Evolutionary conservation across 2,113 vertebrate genomes (phyloP), one percentile per base, ranked within the genome.

Genomic region (Burhinus bistriatus): DNA sequence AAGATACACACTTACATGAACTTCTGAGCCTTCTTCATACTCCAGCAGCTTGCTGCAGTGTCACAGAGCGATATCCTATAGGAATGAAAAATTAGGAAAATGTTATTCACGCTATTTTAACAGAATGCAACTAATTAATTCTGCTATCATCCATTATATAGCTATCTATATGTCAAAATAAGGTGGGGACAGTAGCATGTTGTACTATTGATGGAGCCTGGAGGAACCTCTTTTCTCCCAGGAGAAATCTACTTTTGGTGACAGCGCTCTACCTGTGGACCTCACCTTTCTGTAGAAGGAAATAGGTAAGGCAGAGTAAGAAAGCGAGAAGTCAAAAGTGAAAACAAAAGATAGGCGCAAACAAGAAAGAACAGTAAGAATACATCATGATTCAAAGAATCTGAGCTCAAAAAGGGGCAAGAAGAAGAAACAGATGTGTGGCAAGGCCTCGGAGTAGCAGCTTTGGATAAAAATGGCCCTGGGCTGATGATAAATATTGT

Each of bases 1-100:
- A 69, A 69, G 27, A 36, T 2, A n/a, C n/a, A 85, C 73, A 79
- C 95, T 93, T 64, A 93, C 84, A 20, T 34, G 88, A 87, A 95
- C 61, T 87, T 64, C 75, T 80, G 95, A 95, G 82, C 42, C 75
- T 17, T 49, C 89, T 79, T 93, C 92, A 87, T 83, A 22, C 45
- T 88, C 82, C 21, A 45, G 42, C 29, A 55, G 73, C 5, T 30
- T 47, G 16, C 61, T 84, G 70, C 76, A 82, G 44, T 3, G 34
- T 79, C 81, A 71, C 30, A 36, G 61, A 80, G 64, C 1, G 2
- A 77, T 7, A 51, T 71, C 83, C 91, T 91, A 20, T 0, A 81
- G 77, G 62, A 83, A 76, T 12, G 14, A 59, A 82, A 81, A 80
- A 85, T 15, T 15, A 47, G 72, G 62, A 42, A 44, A 23, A 40